Conservation (phyloP, 2,888 invertebrate genomes). For the Eupelmus urozonus region DNA sequence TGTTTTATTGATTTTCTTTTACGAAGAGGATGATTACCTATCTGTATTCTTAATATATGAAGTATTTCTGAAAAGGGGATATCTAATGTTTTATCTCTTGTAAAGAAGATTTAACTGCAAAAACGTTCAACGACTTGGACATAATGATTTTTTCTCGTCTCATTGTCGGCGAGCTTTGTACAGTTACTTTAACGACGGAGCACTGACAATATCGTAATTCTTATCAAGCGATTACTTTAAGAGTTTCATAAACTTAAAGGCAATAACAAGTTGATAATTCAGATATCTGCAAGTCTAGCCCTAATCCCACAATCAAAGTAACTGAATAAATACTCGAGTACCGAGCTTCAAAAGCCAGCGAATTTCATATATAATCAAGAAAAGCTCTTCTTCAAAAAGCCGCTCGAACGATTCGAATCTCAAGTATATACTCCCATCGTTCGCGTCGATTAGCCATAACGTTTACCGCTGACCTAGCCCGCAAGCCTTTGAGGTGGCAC, state of each 20-base stretch:
- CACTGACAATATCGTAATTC: conserved; percentile 1
- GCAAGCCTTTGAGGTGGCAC: neutral
- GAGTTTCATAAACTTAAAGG: conserved; percentile 17
- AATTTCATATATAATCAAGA: conserved; percentile 1
- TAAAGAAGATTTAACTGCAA: neutral
- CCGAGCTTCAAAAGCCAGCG: neutral
- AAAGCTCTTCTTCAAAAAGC: conserved; percentile 8
- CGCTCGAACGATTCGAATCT: conserved; percentile 13
- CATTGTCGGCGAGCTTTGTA: too few relatives aligned
- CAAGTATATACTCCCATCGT: conserved; percentile 7
- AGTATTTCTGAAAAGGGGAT: too few relatives aligned
- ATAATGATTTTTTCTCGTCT: neutral
- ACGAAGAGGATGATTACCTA: too few relatives aligned
- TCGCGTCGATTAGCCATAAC: conserved; percentile 18
- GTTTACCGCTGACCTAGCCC: neutral
- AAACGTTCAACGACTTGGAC: neutral
- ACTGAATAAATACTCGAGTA: conserved; percentile 24
- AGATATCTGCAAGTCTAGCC: too few relatives aligned
- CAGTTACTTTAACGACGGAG: neutral
- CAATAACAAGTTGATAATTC: neutral
- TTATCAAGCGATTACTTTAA: conserved; percentile 4
- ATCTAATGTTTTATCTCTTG: too few relatives aligned
- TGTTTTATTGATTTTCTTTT: too few relatives aligned
- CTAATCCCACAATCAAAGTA: conserved; percentile 27
- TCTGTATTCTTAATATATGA: too few relatives aligned